Conservation (phyloP, 2,113 vertebrate species). For the Tachuris rubrigastra region DNA sequence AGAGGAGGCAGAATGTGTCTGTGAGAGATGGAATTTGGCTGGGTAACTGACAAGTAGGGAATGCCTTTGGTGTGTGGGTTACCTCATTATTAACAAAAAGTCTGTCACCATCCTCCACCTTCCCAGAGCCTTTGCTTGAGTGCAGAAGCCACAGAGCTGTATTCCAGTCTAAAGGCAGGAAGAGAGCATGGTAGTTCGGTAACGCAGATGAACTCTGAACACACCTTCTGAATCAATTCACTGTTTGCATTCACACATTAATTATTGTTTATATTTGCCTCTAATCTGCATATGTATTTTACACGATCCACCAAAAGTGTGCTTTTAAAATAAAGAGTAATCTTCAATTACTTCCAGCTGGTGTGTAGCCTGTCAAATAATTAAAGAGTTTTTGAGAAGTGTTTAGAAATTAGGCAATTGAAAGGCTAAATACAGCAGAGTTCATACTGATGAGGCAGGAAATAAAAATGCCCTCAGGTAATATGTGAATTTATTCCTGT, state of each 20-base stretch:
- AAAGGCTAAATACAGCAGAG: neutral
- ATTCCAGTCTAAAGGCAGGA: neutral
- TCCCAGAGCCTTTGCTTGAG: neutral
- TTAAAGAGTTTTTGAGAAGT: neutral
- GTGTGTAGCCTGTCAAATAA: slow-evolving; percentile 3
- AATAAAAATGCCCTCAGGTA: neutral
- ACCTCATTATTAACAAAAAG: neutral
- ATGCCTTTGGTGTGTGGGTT: neutral
- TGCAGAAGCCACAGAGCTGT: rapidly evolving
- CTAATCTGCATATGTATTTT: neutral
- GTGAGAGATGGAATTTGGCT: neutral
- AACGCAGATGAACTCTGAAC: neutral
- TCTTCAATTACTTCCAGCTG: slow-evolving; percentile 25
- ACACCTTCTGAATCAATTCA: neutral
- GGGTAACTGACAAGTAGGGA: neutral
- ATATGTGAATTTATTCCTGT: neutral
- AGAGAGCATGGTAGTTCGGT: rapidly evolving
- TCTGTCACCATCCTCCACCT: neutral
- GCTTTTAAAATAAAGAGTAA: slow-evolving; percentile 18
- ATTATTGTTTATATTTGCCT: slow-evolving; percentile 11
- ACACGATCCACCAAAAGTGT: neutral
- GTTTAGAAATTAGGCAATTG: neutral
- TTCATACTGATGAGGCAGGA: neutral
- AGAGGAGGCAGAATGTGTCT: neutral
- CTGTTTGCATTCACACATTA: neutral